Evolutionary conservation across 2,888 invertebrate genomes (phyloP).

Genomic region (Campoplex capitator): DNA sequence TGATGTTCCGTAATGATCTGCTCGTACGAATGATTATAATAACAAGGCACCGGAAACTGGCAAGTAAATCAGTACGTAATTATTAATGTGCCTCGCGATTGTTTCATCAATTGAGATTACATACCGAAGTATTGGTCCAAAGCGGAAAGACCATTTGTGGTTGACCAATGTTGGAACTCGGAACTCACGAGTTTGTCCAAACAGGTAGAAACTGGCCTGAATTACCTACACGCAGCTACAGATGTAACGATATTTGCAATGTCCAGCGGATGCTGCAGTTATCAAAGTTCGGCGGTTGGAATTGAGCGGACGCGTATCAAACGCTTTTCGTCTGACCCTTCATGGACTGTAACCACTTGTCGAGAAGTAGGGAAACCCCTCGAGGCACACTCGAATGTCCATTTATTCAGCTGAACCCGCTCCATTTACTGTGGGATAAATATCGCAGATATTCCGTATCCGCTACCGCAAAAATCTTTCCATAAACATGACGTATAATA

Average conservation of each 20-base stretch:
- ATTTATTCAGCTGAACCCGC: slow-evolving; percentile 20
- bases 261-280: slow-evolving; percentile 26
- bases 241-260: slow-evolving; percentile 17
- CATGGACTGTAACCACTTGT: slow-evolving; percentile 54
- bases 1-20: neutral
- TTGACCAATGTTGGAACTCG: slow-evolving; percentile 33
- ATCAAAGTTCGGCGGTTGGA: slow-evolving; percentile 24
- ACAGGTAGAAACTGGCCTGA: slow-evolving; percentile 5
- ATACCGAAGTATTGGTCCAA: slow-evolving; percentile 14
- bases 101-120: slow-evolving; percentile 15
- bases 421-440: slow-evolving; percentile 9
- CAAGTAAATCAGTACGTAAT: slow-evolving; percentile 4
- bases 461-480: slow-evolving; percentile 25
- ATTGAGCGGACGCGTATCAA: slow-evolving; percentile 43
- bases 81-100: slow-evolving; percentile 25
- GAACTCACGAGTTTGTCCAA: slow-evolving; percentile 30
- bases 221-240: slow-evolving; percentile 25
- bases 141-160: slow-evolving; percentile 32
- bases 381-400: slow-evolving; percentile 38
- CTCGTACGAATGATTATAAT: neutral
- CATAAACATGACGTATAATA: slow-evolving; percentile 3
- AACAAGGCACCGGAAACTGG: neutral
- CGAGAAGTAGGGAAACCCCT: slow-evolving; percentile 42
- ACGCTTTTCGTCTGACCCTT: slow-evolving; percentile 46
- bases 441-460: slow-evolving; percentile 61